phyloP scores from a whole-genome alignment of 2,888 invertebrate genomes.

The Epirrita christyi region DNA sequence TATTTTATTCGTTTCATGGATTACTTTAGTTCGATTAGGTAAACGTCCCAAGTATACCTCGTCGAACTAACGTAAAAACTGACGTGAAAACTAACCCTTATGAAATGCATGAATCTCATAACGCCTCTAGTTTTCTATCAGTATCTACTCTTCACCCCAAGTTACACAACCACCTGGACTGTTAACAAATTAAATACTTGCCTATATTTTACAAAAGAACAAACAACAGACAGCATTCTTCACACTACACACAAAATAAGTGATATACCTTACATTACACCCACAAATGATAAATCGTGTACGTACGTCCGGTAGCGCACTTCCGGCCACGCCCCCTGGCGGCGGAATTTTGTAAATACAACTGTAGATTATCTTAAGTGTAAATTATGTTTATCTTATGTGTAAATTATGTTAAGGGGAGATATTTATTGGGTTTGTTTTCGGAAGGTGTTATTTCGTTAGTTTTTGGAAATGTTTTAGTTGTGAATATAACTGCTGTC shows the following conservation, averaged over 20 bases:
- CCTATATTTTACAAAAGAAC: conserved; percentile 8
- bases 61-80: too few relatives aligned
- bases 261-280: conserved; percentile 51
- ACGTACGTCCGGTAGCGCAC: conserved; percentile 52
- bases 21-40: too few relatives aligned
- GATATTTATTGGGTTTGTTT: conserved; percentile 42
- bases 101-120: too few relatives aligned
- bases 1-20: too few relatives aligned
- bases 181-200: not conserved
- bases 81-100: too few relatives aligned
- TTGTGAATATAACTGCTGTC: too few relatives aligned
- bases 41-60: too few relatives aligned
- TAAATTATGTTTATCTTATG: conserved; percentile 30
- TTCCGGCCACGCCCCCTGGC: conserved; percentile 59
- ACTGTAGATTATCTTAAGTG: conserved; percentile 38
- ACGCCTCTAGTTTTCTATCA: too few relatives aligned
- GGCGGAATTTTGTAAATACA: conserved; percentile 54
- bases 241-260: conserved; percentile 22
- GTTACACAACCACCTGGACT: not conserved
- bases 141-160: not conserved
- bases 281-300: conserved; percentile 62
- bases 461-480: not conserved
- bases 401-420: conserved; percentile 31
- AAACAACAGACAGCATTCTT: conserved; percentile 31
- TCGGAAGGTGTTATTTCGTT: conserved; percentile 2